Evolutionary conservation across 1,140 invertebrate species (phyloP), one percentile per base, ranked within the genome.

Genomic region (Zaprionus ornatus): DNA sequence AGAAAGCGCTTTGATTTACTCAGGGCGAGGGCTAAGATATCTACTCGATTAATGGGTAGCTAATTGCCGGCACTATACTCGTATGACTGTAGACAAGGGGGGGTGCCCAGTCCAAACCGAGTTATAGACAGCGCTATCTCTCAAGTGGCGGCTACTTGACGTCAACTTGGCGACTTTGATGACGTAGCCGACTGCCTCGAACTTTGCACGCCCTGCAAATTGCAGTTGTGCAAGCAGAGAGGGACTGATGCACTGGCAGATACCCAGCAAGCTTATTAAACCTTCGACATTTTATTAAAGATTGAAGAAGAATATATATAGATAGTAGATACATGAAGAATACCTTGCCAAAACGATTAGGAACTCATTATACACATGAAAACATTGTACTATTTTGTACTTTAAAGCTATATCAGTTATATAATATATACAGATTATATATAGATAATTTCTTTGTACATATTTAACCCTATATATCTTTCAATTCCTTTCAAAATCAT

Each of bases 11-110:
- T 42, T 61, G 65, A 62, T 70, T 70, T 55, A 45, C 42, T 56
- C n/a, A 32, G 12, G 29, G 10, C 19, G 29, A n/a, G n/a, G n/a
- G 6, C 40, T n/a, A 40, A 40, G 76, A 84, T 84, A 84, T 56
- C 42, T 74, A 72, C 45, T 85, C 74, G 85, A 85, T 85, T 84
- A 84, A 84, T 84, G 73, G 77, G 40, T 74, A 65, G 42, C 61
- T 80, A 84, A 84, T 84, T 84, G 79, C 60, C 17, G 23, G 45
- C 40, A 15, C 54, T 45, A 7, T 45, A 7, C 15, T 6, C 17
- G 4, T 37, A 15, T 15, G 35, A 32, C 29, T 32, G 13, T 37
- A 4, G 35, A 4, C 35, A 4, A 17, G 40, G 17, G 40, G 17
- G n/a, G n/a, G n/a, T 45, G 6, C n/a, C 40, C 35, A 37, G 13